Percentiles rank a stretch among this genome's conserved stretches.
These are phyloP conservation scores for Luscinia megarhynchos DNA, from an alignment of 2,797 vertebrate genomes.

Conservation along the genomic window DNA sequence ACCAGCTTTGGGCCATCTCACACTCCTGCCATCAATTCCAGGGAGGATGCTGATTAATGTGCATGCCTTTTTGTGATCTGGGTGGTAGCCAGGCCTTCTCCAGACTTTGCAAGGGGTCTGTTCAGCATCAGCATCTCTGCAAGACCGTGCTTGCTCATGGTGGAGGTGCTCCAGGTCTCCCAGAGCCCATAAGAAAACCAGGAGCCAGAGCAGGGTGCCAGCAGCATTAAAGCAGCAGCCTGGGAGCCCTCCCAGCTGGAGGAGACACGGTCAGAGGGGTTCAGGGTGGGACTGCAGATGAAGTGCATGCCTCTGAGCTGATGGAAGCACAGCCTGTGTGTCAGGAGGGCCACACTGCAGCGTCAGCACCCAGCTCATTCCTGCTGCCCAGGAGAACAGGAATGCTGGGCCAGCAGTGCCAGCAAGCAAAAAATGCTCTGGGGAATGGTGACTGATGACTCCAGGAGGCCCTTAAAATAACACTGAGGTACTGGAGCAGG, in stretches of 20 bases:
- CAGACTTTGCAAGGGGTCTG: not conserved
- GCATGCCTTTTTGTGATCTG: not conserved
- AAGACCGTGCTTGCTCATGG: rapidly evolving
- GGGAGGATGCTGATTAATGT: not conserved
- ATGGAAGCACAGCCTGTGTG: not conserved
- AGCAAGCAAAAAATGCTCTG: not conserved
- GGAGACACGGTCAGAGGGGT: not conserved
- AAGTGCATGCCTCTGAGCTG: not conserved
- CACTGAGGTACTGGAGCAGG: not conserved
- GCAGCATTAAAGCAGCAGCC: rapidly evolving
- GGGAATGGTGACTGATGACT: not conserved
- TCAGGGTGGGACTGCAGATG: not conserved
- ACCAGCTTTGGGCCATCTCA: not conserved
- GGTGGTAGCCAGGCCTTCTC: not conserved
- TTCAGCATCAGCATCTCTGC: not conserved
- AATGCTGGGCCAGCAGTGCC: not conserved
- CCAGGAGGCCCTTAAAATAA: not conserved
- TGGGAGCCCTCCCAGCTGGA: not conserved
- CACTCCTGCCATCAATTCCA: not conserved
- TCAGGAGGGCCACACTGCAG: not conserved
- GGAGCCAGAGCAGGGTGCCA: not conserved
- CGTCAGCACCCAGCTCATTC: not conserved
- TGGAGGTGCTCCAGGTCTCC: not conserved
- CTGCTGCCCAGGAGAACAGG: not conserved
- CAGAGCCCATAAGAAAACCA: rapidly evolving